phyloP scores from a whole-genome alignment of 2,113 vertebrate genomes.

The Motacilla tschutschensis region DNA sequence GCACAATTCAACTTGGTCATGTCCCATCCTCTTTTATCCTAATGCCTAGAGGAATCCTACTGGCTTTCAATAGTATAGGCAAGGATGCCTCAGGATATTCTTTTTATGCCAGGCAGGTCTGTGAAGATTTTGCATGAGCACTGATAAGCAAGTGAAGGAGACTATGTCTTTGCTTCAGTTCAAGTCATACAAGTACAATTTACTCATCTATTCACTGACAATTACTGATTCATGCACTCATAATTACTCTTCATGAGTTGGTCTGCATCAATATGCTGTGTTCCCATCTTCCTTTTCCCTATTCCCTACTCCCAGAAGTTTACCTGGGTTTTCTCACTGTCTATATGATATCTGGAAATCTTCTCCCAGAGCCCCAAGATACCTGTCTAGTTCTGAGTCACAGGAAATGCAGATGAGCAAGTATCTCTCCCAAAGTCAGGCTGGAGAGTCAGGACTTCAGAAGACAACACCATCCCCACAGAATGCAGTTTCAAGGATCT shows the following conservation, averaged over 20 bases:
- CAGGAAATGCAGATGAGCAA: not conserved
- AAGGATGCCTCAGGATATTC: not conserved
- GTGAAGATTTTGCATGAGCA: not conserved
- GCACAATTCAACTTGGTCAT: not conserved
- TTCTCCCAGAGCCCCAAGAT: not conserved
- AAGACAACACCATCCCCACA: not conserved
- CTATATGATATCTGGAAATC: not conserved
- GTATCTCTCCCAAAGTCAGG: accelerated
- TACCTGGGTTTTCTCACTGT: not conserved
- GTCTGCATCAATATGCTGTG: not conserved
- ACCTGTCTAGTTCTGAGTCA: not conserved
- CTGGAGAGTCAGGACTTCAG: not conserved
- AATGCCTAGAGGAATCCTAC: not conserved
- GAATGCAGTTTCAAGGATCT: not conserved
- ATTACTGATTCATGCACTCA: not conserved
- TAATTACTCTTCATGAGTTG: not conserved
- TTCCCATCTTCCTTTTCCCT: not conserved
- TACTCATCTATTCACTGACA: not conserved
- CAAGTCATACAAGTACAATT: not conserved
- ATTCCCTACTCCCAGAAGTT: not conserved
- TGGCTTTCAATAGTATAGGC: not conserved
- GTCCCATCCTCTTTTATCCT: not conserved
- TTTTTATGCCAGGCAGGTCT: not conserved
- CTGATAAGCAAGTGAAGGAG: not conserved
- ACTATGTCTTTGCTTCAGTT: not conserved